Conservation (phyloP, 1,140 invertebrate genomes). For the Cyphomyrmex costatus region DNA sequence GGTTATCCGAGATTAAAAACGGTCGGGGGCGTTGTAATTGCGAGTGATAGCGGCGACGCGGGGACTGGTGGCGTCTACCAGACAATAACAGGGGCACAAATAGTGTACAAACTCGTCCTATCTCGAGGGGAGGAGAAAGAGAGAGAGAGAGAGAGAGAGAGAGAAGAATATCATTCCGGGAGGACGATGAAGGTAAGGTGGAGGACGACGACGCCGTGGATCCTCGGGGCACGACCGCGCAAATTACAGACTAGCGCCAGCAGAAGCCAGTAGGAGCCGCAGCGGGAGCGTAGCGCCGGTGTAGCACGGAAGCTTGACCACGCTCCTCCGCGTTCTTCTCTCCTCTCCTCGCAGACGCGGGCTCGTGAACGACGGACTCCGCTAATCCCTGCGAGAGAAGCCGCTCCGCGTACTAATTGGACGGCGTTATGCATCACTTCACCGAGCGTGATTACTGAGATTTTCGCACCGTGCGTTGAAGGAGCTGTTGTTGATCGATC, state of each 20-base stretch:
- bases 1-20: slow-evolving; percentile 78
- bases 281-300: slow-evolving; percentile 62
- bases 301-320: slow-evolving; percentile 77
- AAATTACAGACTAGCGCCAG: slow-evolving; percentile 82
- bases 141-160: slow-evolving; percentile 30
- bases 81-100: slow-evolving; percentile 45
- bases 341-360: slow-evolving; percentile 15
- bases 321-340: slow-evolving; percentile 51
- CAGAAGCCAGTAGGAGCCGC: slow-evolving; percentile 69
- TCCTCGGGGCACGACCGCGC: slow-evolving; percentile 80
- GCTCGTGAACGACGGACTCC: slow-evolving; percentile 10
- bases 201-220: slow-evolving; percentile 67
- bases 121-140: background rate
- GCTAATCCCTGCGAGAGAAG: slow-evolving; percentile 22
- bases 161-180: slow-evolving; percentile 79
- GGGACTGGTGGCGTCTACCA: slow-evolving; percentile 64
- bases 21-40: slow-evolving; percentile 77
- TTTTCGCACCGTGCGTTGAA: background rate
- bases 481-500: background rate
- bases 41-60: slow-evolving; percentile 71
- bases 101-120: slow-evolving; percentile 46
- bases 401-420: slow-evolving; percentile 53
- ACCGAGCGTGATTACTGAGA: slow-evolving; percentile 36
- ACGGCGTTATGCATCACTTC: slow-evolving; percentile 47
- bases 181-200: slow-evolving; percentile 69